Evolutionary conservation across 2,797 vertebrate species (phyloP).

Genomic region (Erpetoichthys calabaricus): DNA sequence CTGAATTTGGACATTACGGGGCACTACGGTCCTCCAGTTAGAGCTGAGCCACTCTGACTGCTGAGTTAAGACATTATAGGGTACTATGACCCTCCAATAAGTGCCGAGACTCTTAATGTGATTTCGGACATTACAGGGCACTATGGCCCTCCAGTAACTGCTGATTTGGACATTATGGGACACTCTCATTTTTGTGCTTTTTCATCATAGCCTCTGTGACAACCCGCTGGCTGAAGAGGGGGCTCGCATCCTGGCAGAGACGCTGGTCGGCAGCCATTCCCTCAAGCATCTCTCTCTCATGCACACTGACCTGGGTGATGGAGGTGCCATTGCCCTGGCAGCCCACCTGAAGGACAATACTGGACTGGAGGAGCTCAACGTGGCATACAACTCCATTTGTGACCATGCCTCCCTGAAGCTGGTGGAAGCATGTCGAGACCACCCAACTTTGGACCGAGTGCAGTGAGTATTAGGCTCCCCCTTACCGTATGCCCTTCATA

Average conservation of each 20-base stretch:
- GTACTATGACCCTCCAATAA: too few species aligned
- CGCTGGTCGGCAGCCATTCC: conserved; percentile 58
- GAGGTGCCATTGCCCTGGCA: conserved; percentile 53
- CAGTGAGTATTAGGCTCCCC: conserved; percentile 59
- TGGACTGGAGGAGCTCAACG: conserved; percentile 71
- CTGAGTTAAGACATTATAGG: too few species aligned
- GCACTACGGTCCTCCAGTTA: too few species aligned
- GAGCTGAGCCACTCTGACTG: too few species aligned
- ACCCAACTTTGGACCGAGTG: conserved; percentile 66
- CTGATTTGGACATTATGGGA: too few species aligned
- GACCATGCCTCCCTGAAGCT: conserved; percentile 62
- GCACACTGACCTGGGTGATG: conserved; percentile 69
- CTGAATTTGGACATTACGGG: too few species aligned
- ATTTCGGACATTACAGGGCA: too few species aligned
- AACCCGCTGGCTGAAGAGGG: conserved; percentile 66
- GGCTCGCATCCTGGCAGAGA: conserved; percentile 52
- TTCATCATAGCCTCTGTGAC: conserved; percentile 53
- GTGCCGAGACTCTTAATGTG: too few species aligned
- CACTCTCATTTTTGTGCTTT: background rate
- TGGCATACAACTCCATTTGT: conserved; percentile 81
- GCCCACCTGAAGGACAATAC: conserved; percentile 45
- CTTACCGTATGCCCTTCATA: too few species aligned
- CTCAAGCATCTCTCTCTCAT: conserved; percentile 68
- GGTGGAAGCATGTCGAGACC: conserved; percentile 68
- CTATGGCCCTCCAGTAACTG: too few species aligned